These are phyloP conservation scores for Trachymyrmex septentrionalis DNA, from an alignment of 1,140 invertebrate genomes.

Conservation along the genomic window DNA sequence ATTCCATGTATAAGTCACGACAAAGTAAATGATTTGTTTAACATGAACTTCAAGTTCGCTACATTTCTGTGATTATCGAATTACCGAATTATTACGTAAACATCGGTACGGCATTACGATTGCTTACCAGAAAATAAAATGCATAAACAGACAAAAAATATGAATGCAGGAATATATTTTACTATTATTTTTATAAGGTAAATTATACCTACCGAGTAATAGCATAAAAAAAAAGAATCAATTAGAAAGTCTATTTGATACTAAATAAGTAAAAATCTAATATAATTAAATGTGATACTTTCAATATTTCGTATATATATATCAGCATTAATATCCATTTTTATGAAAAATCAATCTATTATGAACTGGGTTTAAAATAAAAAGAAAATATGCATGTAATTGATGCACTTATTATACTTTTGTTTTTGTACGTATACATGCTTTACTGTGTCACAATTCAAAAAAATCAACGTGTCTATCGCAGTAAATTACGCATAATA, in stretches of 20 bases:
- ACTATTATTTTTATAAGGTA: not conserved
- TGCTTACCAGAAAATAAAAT: not conserved
- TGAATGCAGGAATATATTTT: no score
- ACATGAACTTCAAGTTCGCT: not conserved
- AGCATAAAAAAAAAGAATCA: no score
- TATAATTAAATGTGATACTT: not conserved
- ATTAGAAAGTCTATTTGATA: not conserved
- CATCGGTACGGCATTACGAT: not conserved
- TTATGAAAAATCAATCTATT: not conserved
- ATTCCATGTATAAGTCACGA: not conserved
- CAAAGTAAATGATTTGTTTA: not conserved
- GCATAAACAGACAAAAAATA: not conserved
- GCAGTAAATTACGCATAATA: slow-evolving; percentile 17
- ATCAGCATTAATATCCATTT: not conserved
- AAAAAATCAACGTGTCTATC: slow-evolving; percentile 29
- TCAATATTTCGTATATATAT: not conserved
- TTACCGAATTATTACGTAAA: not conserved
- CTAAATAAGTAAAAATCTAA: not conserved
- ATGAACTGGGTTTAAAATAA: not conserved
- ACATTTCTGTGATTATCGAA: not conserved
- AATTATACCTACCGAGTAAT: not conserved
- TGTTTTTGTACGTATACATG: slow-evolving; percentile 1
- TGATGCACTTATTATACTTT: not conserved
- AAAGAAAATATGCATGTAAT: not conserved
- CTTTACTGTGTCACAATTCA: slow-evolving; percentile 15